phyloP scores from a whole-genome alignment of 2,888 invertebrate genomes.

The Thalpophila matura region DNA sequence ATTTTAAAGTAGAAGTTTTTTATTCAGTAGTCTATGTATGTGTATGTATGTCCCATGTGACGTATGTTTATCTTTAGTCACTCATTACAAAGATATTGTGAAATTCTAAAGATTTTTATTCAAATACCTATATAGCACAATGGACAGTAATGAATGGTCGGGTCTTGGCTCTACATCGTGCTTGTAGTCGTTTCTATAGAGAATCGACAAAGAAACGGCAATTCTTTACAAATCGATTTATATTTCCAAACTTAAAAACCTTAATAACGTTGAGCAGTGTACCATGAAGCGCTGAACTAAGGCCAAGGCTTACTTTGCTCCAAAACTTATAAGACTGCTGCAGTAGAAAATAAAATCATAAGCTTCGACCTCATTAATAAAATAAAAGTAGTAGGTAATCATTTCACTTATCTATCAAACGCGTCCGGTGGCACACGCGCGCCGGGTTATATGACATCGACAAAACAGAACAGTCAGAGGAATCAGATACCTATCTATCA shows the following conservation, averaged over 20 bases:
- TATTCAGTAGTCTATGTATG: neutral
- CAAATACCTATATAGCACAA: conserved; percentile 30
- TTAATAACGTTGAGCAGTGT: too few relatives aligned
- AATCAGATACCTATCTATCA: too few relatives aligned
- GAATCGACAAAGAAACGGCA: conserved; percentile 1
- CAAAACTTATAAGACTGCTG: too few relatives aligned
- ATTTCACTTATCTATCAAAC: too few relatives aligned
- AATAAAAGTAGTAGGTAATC: too few relatives aligned
- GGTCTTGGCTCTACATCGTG: conserved; percentile 6
- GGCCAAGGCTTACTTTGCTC: too few relatives aligned
- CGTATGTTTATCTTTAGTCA: conserved; percentile 18
- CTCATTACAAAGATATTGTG: conserved; percentile 25
- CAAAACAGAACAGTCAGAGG: too few relatives aligned
- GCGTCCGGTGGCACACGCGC: too few relatives aligned
- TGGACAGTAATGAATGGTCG: conserved; percentile 37
- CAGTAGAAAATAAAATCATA: too few relatives aligned
- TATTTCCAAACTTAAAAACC: neutral
- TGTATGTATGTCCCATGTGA: neutral
- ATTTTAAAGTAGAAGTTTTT: neutral
- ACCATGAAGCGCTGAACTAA: too few relatives aligned
- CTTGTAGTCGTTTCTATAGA: conserved; percentile 17
- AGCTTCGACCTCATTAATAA: too few relatives aligned
- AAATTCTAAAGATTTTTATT: conserved; percentile 31
- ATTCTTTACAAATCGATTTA: neutral
- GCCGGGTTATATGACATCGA: too few relatives aligned